Evolutionary conservation across 2,888 invertebrate species (phyloP).

Genomic region (Sialis fuliginosa): DNA sequence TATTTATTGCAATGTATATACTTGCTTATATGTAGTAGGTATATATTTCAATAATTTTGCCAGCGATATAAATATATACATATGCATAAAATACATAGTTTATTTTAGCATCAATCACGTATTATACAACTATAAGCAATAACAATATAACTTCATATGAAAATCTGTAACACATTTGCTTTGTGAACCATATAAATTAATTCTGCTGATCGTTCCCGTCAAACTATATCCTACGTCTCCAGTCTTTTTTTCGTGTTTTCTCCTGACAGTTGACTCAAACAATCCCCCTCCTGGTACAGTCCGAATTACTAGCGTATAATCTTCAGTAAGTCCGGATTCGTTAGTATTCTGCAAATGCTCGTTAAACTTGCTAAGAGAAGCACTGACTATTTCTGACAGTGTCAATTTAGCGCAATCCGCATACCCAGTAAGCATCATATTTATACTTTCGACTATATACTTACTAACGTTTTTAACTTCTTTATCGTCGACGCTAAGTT

Average conservation of each 20-base stretch:
- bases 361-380: slow-evolving; percentile 38
- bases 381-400: slow-evolving; percentile 43
- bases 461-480: slow-evolving; percentile 38
- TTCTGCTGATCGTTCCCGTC: slow-evolving; percentile 56
- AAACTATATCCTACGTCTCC: slow-evolving; percentile 25
- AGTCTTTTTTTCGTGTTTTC: slow-evolving; percentile 16
- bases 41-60: too few relatives aligned
- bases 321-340: slow-evolving; percentile 28
- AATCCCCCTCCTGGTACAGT: slow-evolving; percentile 49
- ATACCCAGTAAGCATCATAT: slow-evolving; percentile 37
- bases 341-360: slow-evolving; percentile 21
- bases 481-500: slow-evolving; percentile 32
- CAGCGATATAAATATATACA: too few relatives aligned
- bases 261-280: slow-evolving; percentile 63
- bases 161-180: slow-evolving; percentile 60
- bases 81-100: too few relatives aligned
- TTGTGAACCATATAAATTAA: slow-evolving; percentile 66
- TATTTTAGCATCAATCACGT: too few relatives aligned
- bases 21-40: too few relatives aligned
- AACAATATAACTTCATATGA: slow-evolving; percentile 61
- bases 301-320: slow-evolving; percentile 43
- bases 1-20: too few relatives aligned
- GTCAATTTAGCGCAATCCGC: slow-evolving; percentile 45
- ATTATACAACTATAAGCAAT: slow-evolving; percentile 27
- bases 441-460: slow-evolving; percentile 45